phyloP scores from a whole-genome alignment of 2,113 vertebrate species.

The Chaenocephalus aceratus region DNA sequence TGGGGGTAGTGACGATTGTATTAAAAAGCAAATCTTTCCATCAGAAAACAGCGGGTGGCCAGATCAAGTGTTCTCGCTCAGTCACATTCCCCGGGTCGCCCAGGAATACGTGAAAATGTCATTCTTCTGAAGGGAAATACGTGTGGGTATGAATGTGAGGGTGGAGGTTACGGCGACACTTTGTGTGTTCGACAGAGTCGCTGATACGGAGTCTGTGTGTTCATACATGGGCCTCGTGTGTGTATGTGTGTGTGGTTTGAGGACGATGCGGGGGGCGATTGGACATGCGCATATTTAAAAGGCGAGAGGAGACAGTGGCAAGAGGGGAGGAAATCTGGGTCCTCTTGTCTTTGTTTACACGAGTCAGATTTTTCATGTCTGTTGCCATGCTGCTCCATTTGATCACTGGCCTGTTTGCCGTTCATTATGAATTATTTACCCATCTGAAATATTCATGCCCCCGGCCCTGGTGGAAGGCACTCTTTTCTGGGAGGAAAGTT shows the following conservation, averaged over 20 bases:
- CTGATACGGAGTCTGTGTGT: slow-evolving; percentile 46
- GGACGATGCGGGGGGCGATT: slow-evolving; percentile 41
- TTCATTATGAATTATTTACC: slow-evolving; percentile 87
- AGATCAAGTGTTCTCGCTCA: slow-evolving; percentile 83
- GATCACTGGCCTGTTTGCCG: slow-evolving; percentile 82
- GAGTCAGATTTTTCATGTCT: slow-evolving; percentile 76
- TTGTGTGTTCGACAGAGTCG: slow-evolving; percentile 49
- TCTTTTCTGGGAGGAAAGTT: slow-evolving; percentile 66
- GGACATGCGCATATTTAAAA: slow-evolving; percentile 80
- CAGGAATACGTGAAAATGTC: slow-evolving; percentile 76
- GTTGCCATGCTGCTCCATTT: slow-evolving; percentile 79
- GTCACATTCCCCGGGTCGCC: slow-evolving; percentile 77
- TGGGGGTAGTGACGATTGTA: slow-evolving; percentile 82
- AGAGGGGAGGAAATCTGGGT: slow-evolving; percentile 72
- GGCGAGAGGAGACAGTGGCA: slow-evolving; percentile 59
- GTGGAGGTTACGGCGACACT: slow-evolving; percentile 50
- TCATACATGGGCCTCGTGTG: slow-evolving; percentile 44
- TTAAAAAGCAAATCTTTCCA: slow-evolving; percentile 86
- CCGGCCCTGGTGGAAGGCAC: slow-evolving; percentile 61
- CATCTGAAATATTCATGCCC: slow-evolving; percentile 82
- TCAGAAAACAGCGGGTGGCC: slow-evolving; percentile 83
- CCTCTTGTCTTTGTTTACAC: slow-evolving; percentile 83
- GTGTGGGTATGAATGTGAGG: slow-evolving; percentile 64
- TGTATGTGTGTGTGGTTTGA: slow-evolving; percentile 51
- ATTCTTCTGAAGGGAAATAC: slow-evolving; percentile 72